Conservation (phyloP, 1,140 invertebrate genomes). For the Cyrtorhinus lividipennis region DNA sequence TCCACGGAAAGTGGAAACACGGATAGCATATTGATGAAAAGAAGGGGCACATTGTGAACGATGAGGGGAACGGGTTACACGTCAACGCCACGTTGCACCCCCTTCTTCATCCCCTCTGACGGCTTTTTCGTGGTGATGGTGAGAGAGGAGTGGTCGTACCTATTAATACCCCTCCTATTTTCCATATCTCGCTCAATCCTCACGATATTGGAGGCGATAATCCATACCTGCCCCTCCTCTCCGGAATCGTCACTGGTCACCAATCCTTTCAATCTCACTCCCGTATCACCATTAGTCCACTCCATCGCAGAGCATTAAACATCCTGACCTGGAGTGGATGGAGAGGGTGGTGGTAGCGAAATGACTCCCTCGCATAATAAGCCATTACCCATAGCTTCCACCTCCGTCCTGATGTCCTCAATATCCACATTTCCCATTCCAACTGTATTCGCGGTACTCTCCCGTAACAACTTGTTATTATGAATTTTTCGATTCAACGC, state of each 20-base stretch:
- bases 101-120: slow-evolving; percentile 21
- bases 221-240: neutral
- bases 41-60: neutral
- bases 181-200: slow-evolving; percentile 7
- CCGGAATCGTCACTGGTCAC: too few relatives aligned
- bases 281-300: neutral
- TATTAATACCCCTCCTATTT: slow-evolving; percentile 16
- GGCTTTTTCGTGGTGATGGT: too few relatives aligned
- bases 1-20: neutral
- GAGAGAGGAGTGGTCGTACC: too few relatives aligned
- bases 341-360: neutral
- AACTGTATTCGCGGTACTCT: too few relatives aligned
- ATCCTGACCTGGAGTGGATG: neutral
- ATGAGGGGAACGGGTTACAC: neutral
- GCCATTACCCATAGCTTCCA: neutral
- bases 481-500: too few relatives aligned
- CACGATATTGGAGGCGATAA: neutral
- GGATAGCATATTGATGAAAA: neutral
- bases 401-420: too few relatives aligned
- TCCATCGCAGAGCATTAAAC: neutral
- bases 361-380: neutral
- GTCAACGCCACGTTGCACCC: neutral
- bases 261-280: neutral
- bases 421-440: too few relatives aligned
- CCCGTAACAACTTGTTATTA: too few relatives aligned